phyloP scores from a whole-genome alignment of 2,113 vertebrate genomes.

The Elanoides forficatus region DNA sequence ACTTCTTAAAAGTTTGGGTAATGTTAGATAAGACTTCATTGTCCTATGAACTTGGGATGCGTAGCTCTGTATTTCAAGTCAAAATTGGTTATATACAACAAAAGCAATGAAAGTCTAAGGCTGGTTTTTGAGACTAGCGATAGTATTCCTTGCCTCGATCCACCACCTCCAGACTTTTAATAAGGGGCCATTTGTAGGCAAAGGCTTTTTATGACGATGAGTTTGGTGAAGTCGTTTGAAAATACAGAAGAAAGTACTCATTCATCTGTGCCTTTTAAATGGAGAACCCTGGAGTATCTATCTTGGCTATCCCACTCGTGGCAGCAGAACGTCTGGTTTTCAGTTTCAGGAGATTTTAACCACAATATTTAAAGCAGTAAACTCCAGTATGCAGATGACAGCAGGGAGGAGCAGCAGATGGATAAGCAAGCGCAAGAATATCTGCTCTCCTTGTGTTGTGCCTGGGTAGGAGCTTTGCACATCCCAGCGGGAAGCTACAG shows the following conservation, averaged over 20 bases:
- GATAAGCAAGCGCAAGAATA: background rate
- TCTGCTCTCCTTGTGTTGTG: background rate
- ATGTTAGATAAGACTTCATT: background rate
- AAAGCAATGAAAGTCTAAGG: background rate
- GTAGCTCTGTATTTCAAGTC: background rate
- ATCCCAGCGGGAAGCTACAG: accelerated
- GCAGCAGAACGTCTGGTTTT: background rate
- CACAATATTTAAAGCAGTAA: background rate
- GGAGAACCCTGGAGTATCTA: background rate
- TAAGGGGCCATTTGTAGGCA: background rate
- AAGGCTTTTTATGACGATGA: background rate
- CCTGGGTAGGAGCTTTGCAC: background rate
- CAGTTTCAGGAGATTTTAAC: background rate
- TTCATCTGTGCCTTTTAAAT: background rate
- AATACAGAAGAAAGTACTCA: background rate
- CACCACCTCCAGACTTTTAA: accelerated
- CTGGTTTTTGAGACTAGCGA: accelerated
- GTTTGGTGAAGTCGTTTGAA: background rate
- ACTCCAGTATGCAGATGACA: background rate
- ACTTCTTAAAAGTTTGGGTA: background rate
- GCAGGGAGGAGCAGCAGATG: background rate
- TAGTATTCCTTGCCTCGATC: background rate
- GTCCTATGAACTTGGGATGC: background rate
- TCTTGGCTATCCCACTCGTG: background rate
- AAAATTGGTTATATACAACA: background rate